Evolutionary conservation across 30 jellyfish, hydroid and myxozoan genomes (phyloP), one percentile per base, ranked within the genome.

Genomic region (Hydractinia symbiolongicarpus): DNA sequence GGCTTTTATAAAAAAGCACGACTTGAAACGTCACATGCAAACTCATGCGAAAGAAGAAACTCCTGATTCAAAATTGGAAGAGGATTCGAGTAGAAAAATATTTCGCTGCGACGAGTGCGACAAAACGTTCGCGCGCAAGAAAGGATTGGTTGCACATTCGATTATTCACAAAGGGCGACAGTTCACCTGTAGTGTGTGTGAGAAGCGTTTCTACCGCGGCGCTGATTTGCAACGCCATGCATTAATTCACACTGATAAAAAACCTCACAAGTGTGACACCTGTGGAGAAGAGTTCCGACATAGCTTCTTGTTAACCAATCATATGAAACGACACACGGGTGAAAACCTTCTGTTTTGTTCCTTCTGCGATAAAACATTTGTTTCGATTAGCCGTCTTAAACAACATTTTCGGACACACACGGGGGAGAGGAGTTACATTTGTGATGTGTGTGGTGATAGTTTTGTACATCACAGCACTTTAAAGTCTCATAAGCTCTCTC

Each of bases 41-140:
- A 30, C 44, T 30, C 44, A 30, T 30, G 44, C 44, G 44, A 30
- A 30, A 2, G 44, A 30, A 30, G 44, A 30, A 30, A 30, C 44
- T 64, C 6, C 74, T 13, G 74, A 64, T 64, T 44, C 6, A 7
- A 13, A 64, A 7, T 44, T 2, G 9, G 74, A 6, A 64, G 40
- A n/a, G 19, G 40, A 64, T 7, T 51, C 74, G 74, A 30, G 44
- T 30, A 30, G 2, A 30, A 30, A 30, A 30, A 30, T 30, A 30
- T 64, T n/a, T 13, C 74, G 40, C 9, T 64, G 74, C 16, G 74
- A 64, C 74, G 52, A 64, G 52, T 64, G 74, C 74, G 74, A 64
- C 16, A 64, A 64, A 64, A 64, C 40, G 40, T 64, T 64, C 74
- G 74, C 40, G 7, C 40, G 19, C 9, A 64, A 51, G 17, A 51